Evolutionary conservation across 2,888 invertebrate species (phyloP).

Genomic region (Diaprepes abbreviatus): DNA sequence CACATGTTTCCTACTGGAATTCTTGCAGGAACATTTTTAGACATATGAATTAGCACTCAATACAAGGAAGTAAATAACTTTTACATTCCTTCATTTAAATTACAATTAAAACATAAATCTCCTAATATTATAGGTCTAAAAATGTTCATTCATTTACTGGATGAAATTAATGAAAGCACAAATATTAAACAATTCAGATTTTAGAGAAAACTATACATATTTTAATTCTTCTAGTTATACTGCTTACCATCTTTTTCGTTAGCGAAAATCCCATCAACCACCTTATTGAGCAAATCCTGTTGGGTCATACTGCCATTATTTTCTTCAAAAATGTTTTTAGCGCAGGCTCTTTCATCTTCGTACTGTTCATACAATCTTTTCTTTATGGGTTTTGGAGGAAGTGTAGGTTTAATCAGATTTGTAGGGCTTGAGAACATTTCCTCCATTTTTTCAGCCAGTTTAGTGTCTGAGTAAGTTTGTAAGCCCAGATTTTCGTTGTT

Average conservation of each 20-base stretch:
- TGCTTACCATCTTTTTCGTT: slow-evolving; percentile 47
- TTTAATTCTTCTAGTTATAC: too few species aligned
- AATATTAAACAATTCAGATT: too few species aligned
- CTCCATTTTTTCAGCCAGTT: slow-evolving; percentile 25
- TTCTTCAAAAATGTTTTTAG: slow-evolving; percentile 59
- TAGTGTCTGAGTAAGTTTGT: slow-evolving; percentile 15
- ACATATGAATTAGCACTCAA: too few species aligned
- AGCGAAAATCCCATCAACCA: slow-evolving; percentile 68
- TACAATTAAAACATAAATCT: too few species aligned
- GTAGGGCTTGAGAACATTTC: slow-evolving; percentile 53
- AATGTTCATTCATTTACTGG: too few species aligned
- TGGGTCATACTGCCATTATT: slow-evolving; percentile 64
- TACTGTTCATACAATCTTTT: slow-evolving; percentile 62
- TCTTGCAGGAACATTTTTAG: too few species aligned
- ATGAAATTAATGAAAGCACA: too few species aligned
- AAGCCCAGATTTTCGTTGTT: slow-evolving; percentile 55
- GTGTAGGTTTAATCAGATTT: slow-evolving; percentile 53
- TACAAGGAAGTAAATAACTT: too few species aligned
- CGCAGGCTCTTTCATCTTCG: slow-evolving; percentile 59
- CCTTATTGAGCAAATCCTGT: slow-evolving; percentile 73
- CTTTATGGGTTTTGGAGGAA: slow-evolving; percentile 67
- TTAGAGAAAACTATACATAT: too few species aligned
- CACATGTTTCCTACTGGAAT: too few species aligned
- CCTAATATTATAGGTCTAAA: too few species aligned
- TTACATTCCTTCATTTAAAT: too few species aligned